Evolutionary conservation across 2,888 invertebrate genomes (phyloP), one percentile per base, ranked within the genome.

Genomic region (Meiosimyza platycephala): DNA sequence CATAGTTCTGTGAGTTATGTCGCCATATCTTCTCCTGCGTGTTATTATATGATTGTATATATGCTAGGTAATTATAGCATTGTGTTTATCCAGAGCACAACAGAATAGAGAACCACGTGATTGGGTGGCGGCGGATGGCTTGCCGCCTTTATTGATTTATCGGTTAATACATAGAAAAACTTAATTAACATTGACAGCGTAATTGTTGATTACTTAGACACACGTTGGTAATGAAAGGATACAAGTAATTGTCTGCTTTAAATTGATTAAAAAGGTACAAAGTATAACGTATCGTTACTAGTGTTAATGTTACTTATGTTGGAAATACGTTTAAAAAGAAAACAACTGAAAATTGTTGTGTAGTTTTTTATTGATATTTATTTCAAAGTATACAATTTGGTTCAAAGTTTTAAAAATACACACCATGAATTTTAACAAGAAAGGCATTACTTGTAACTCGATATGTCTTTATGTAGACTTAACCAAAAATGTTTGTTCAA

Each of bases 141-240:
- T 40, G 15, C n/a, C 6, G 60, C 16, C 12, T 40, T n/a, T 62
- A 62, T 62, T 62, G 60, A 62, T 62, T 59, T 62, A 62, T 62
- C 40, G 60, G 47, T 62, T 47, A 62, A 62, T 62, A 47, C n/a
- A 33, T n/a, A 3, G n/a, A 16, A 7, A 62, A 28, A 62, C 40
- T 33, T 62, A 62, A 62, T 62, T 62, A 62, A 62, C 40, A 62
- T 62, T 62, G 60, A 62, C 6, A 62, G 16, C 33, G 60, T 47
- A 15, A 40, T 57, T 28, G 57, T 12, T 57, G 57, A 28, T 18
- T 57, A 28, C 22, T 28, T 57, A 28, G 18, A 22, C 57, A 57
- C 28, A 18, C 18, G 57, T 28, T 57, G 28, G 57, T 57, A 57
- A 57, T 57, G 57, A 57, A 15, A 28, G 28, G 11, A 57, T 9